Conservation (phyloP, 1,140 invertebrate species). For the Monomorium pharaonis region DNA sequence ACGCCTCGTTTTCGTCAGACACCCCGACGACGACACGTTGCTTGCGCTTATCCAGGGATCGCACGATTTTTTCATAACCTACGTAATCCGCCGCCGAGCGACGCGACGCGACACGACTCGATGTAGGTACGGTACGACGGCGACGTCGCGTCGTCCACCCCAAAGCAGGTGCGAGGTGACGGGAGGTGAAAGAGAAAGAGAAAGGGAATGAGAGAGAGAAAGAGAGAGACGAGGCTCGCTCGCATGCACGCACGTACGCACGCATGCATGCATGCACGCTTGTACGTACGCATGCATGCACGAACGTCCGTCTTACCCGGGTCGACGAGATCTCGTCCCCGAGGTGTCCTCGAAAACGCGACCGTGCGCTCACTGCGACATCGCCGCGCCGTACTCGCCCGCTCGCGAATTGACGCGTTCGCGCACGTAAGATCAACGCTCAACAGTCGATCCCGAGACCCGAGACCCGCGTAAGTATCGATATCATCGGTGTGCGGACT, state of each 20-base stretch:
- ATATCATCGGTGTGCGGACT: background rate
- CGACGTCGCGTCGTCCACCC: background rate
- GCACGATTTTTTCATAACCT: slow-evolving; percentile 82
- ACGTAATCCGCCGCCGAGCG: background rate
- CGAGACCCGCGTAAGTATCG: background rate
- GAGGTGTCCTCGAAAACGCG: too few relatives aligned
- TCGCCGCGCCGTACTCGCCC: background rate
- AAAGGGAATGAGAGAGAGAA: too few relatives aligned
- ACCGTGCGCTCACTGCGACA: background rate
- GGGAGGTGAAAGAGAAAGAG: too few relatives aligned
- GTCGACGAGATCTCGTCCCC: background rate
- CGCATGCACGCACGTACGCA: background rate
- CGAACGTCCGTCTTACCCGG: background rate
- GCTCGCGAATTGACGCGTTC: background rate
- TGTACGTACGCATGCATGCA: background rate
- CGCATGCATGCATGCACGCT: background rate
- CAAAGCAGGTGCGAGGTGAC: background rate
- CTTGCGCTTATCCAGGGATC: slow-evolving; percentile 80
- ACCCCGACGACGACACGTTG: slow-evolving; percentile 80
- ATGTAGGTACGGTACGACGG: too few relatives aligned
- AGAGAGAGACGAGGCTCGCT: background rate
- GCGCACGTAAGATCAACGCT: background rate
- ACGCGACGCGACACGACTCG: slow-evolving; percentile 1
- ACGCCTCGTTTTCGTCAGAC: slow-evolving; percentile 77
- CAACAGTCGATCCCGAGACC: too few relatives aligned